Conservation (phyloP, 1,140 invertebrate species). For the Ridgeia piscesae region DNA sequence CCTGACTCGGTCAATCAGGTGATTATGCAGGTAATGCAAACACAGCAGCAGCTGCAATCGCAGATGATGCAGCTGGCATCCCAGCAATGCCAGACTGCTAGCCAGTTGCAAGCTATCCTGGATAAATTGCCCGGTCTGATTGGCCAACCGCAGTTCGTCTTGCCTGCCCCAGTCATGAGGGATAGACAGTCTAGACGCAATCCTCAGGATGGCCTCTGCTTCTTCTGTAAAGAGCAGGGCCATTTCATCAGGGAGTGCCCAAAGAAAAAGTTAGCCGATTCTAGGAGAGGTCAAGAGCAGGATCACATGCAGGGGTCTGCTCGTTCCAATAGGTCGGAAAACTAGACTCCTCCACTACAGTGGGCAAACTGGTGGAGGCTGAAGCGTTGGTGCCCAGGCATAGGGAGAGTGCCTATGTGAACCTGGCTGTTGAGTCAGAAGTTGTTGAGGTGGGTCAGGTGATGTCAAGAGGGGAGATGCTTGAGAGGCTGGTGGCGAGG, state of each 20-base stretch:
- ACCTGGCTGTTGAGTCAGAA: neutral
- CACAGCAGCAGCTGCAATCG: neutral
- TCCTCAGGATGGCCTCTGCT: neutral
- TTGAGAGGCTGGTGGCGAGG: neutral
- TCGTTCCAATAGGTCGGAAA: neutral
- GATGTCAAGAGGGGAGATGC: neutral
- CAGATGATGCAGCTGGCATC: neutral
- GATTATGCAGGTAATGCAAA: neutral
- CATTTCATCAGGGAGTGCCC: neutral
- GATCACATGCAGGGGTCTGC: neutral
- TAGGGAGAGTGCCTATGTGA: neutral
- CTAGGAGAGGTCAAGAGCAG: neutral
- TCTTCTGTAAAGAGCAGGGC: neutral
- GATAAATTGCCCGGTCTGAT: neutral
- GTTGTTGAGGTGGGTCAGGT: neutral
- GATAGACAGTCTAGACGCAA: neutral
- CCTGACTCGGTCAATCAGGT: neutral
- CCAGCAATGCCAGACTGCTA: neutral
- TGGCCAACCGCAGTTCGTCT: neutral
- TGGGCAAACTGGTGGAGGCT: neutral
- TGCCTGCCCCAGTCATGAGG: neutral
- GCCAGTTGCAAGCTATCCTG: neutral
- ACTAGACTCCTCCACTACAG: neutral
- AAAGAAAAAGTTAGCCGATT: neutral
- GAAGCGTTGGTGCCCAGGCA: neutral